Percentiles rank a stretch among this genome's conserved stretches.
These are phyloP conservation scores for Lates calcarifer DNA, from an alignment of 2,113 vertebrate species.

Conservation along the genomic window DNA sequence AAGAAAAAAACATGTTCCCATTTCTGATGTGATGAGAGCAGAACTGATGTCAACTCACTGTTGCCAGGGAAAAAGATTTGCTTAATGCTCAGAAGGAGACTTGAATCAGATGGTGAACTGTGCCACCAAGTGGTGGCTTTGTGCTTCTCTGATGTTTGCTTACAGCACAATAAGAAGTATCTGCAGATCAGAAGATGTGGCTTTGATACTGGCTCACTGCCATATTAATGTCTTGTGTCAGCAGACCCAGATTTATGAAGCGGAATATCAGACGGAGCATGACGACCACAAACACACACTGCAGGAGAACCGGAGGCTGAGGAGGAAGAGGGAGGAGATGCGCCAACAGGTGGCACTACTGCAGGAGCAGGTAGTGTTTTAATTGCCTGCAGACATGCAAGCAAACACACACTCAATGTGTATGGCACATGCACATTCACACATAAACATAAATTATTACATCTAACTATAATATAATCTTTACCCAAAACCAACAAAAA, in stretches of 20 bases:
- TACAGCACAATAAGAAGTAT: background rate
- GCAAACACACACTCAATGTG: background rate
- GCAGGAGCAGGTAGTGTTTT: constrained; percentile 84
- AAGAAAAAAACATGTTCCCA: no score
- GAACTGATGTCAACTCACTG: constrained; percentile 63
- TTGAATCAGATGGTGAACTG: constrained; percentile 55
- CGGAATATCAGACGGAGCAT: constrained; percentile 85
- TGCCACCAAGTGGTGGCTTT: constrained; percentile 77
- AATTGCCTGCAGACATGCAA: background rate
- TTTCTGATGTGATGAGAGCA: constrained; percentile 38
- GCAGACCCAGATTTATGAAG: constrained; percentile 87
- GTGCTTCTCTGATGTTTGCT: background rate
- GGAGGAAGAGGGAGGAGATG: constrained; percentile 84
- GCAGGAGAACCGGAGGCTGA: constrained; percentile 85
- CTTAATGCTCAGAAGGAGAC: constrained; percentile 15
- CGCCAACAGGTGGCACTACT: constrained; percentile 86
- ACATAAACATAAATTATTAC: background rate
- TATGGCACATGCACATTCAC: background rate
- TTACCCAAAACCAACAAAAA: background rate
- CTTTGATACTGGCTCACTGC: constrained; percentile 29
- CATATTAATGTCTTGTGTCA: constrained; percentile 47
- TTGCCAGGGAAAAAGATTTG: constrained; percentile 73
- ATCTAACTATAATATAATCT: background rate
- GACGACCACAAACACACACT: constrained; percentile 84
- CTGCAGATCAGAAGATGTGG: constrained; percentile 15